Base-by-base conservation (phyloP, 2,888 invertebrate species). In the Cheilosia scutellata region DNA sequence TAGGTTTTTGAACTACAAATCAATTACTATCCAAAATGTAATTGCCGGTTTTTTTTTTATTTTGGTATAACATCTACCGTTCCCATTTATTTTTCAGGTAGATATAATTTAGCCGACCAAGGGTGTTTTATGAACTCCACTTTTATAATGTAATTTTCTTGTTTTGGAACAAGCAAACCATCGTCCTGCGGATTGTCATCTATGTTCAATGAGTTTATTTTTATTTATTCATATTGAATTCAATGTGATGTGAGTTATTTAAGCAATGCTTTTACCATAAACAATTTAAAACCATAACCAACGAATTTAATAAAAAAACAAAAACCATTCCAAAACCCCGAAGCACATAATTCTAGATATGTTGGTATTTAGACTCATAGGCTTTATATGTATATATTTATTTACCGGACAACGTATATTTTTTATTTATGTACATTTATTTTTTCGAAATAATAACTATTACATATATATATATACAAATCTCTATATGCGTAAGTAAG, bases 311-410 rank as follows among this genome's bases (percentile, higher is more conserved):
- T 33, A 42, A n/a, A 63, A 2, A 29, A 47, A 42, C 6, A 27
- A 31, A 53, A 60, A 5, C 20, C 57, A 72, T 40, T 13, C 42
- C 51, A 33, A 66, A 40, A n/a, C 4, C 27, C 60, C 60, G 5
- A 60, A 72, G 25, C 51, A 5, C 5, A 44, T 5, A 7, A n/a
- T 20, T 44, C 33, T 29, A 6, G 13, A 33, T 57, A 44, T 49
- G 31, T 53, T 4, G 25, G 37, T 11, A 16, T 51, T 16, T 13
- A 20, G 29, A 60, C 16, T 29, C 16, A 20, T 27, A 11, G 9
- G 9, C 11, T 20, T 29, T 62, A 51, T 74, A 29, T 31, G 20
- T 40, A 42, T 20, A 53, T 63, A 60, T 74, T 60, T 80, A 79
- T 80, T 68, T 68, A 42, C 51, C 25, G 31, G 53, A 62, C 37